A percentile compares a stretch with the other conserved stretches of the same genome.
Evolutionary conservation across 2,888 invertebrate genomes (phyloP).

Genomic region (Pelosia muscerda): DNA sequence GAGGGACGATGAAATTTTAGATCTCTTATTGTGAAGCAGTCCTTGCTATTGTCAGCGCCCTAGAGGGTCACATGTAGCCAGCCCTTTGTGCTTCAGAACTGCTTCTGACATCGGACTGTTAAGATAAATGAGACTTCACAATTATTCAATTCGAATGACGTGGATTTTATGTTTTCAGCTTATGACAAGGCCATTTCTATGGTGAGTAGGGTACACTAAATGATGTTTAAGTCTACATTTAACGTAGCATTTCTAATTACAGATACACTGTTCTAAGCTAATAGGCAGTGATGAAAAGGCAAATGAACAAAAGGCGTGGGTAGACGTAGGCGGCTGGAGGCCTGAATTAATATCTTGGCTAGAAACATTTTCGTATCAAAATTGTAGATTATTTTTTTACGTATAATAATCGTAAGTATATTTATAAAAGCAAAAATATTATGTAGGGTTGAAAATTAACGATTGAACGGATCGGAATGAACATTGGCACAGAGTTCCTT

Average conservation of each 20-base stretch:
- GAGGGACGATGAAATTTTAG: conserved; percentile 64
- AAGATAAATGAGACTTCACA: conserved; percentile 79
- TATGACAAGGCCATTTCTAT: neutral
- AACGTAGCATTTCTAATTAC: neutral
- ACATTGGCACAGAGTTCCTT: neutral
- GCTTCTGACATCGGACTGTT: conserved; percentile 70
- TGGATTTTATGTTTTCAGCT: conserved; percentile 33
- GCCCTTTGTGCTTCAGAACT: conserved; percentile 71
- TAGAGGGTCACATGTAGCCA: conserved; percentile 71
- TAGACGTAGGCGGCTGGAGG: neutral
- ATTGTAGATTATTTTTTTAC: neutral
- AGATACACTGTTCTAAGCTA: neutral
- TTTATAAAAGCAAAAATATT: neutral
- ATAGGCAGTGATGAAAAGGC: neutral
- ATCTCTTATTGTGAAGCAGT: conserved; percentile 62
- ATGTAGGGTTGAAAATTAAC: neutral
- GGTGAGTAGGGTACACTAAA: conserved; percentile 5
- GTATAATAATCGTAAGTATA: neutral
- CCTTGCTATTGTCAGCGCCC: conserved; percentile 66
- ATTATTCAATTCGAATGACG: conserved; percentile 69
- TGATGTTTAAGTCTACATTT: neutral
- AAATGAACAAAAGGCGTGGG: neutral
- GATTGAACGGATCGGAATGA: too few species aligned
- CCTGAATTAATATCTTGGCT: neutral
- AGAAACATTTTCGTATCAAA: neutral